Base-by-base conservation (phyloP, 2,888 invertebrate species). In the Meliscaeva auricollis region DNA sequence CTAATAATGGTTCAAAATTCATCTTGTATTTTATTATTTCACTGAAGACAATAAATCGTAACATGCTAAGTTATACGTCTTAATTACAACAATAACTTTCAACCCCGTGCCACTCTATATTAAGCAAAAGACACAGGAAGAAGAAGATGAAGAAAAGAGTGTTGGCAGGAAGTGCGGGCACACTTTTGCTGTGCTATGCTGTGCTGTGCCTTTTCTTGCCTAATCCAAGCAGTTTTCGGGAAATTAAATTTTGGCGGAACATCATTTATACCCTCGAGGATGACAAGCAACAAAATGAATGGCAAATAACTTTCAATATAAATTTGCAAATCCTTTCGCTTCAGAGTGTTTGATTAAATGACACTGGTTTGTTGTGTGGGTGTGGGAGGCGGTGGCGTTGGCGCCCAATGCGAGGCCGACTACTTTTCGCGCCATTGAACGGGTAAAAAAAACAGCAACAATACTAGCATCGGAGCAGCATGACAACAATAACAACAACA, bases 231-330 rank as follows among this genome's bases (percentile, higher is more conserved):
- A 84, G 84, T 84, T 84, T 75, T 79, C 84, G 84, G 56, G 75
- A 84, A 84, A 84, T 84, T 84, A 84, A 79, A 84, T 79, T 84
- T 79, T 70, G 66, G 66, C 72, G 75, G 60, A 79, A 75, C 74
- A 84, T 75, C 79, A 79, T 84, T 79, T 72, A 56, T 56, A 68
- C 70, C 56, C 38, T 9, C 38, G 54, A 44, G 72, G 56, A 38
- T 60, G 82, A 73, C 79, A 70, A 41, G 74, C 73, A 46, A 62
- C 73, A 58, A 70, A 83, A 79, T 84, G 38, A 56, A 79, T 84
- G 75, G 79, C 70, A 79, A 79, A 79, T 76, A 79, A 84, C 79
- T 79, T 79, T 79, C 79, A 66, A 84, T 79, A 73, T 78, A 83
- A 83, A 84, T 84, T 84, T 75, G 70, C 56, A 72, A 79, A 79